Evolutionary conservation across 2,888 invertebrate species (phyloP).

Genomic region (Drosophila rellima): DNA sequence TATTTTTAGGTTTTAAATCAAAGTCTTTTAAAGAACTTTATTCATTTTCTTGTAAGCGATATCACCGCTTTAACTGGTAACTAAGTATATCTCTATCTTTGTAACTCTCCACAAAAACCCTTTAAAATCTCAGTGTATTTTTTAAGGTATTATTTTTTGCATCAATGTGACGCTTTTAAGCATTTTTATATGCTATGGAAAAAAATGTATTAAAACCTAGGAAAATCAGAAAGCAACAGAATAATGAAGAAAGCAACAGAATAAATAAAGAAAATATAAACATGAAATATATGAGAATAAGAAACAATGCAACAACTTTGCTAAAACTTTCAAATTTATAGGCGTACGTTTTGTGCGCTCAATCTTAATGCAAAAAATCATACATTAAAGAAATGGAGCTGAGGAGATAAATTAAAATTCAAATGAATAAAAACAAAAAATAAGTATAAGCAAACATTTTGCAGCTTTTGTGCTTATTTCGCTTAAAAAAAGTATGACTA

Average conservation of each 20-base stretch:
- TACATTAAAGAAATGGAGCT: constrained; percentile 71
- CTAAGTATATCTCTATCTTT: constrained; percentile 61
- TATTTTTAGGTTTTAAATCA: constrained; percentile 81
- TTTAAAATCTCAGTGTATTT: constrained; percentile 70
- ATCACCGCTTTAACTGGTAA: constrained; percentile 53
- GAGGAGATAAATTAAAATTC: constrained; percentile 47
- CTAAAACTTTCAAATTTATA: constrained; percentile 75
- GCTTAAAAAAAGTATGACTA: constrained; percentile 81
- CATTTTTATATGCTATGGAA: constrained; percentile 72
- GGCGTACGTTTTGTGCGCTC: constrained; percentile 73
- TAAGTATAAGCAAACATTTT: constrained; percentile 81
- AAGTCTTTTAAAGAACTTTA: constrained; percentile 83
- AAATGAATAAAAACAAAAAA: constrained; percentile 50
- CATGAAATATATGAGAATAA: constrained; percentile 32
- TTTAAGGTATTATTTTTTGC: constrained; percentile 82
- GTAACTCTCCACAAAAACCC: constrained; percentile 63
- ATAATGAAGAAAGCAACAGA: constrained; percentile 32
- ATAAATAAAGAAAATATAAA: constrained; percentile 38
- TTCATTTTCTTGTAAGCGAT: constrained; percentile 70
- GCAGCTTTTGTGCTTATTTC: constrained; percentile 82
- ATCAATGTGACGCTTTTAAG: constrained; percentile 78
- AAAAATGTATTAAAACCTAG: constrained; percentile 72
- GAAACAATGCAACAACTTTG: constrained; percentile 60
- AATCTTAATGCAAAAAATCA: constrained; percentile 74
- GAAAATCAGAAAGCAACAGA: constrained; percentile 43